Percentiles rank a stretch among this genome's conserved stretches.
phyloP scores from a whole-genome alignment of 2,113 vertebrate genomes.

The Nyctereutes procyonoides region DNA sequence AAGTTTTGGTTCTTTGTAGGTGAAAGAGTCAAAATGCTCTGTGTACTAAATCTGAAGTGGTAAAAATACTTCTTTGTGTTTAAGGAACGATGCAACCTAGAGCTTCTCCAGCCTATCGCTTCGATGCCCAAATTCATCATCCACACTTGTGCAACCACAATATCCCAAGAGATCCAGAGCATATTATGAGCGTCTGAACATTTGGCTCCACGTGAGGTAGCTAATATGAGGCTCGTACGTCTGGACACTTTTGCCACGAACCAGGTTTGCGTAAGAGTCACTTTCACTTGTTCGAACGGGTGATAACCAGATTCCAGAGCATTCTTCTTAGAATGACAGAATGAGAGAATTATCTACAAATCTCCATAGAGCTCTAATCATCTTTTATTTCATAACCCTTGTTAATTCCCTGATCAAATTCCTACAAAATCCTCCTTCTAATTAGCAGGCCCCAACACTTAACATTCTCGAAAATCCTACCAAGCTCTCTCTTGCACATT shows the following conservation, averaged over 20 bases:
- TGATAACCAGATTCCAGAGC: not conserved
- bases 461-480: slow-evolving; percentile 22
- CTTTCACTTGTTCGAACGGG: not conserved
- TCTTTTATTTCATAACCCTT: slow-evolving; percentile 34
- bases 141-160: not conserved
- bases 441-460: not conserved
- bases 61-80: not conserved
- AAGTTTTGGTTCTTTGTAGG: not conserved
- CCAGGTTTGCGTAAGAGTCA: not conserved
- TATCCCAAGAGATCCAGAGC: not conserved
- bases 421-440: slow-evolving; percentile 49
- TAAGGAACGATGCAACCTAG: not conserved
- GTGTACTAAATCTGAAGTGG: not conserved
- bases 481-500: slow-evolving; percentile 21
- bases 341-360: not conserved
- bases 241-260: not conserved
- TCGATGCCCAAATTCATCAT: not conserved
- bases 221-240: not conserved
- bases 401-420: slow-evolving; percentile 10
- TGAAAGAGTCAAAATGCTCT: not conserved
- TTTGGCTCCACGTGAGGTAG: not conserved
- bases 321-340: slow-evolving; percentile 21
- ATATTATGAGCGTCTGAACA: not conserved
- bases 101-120: not conserved
- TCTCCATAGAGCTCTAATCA: not conserved